These are phyloP conservation scores for Neosilurus hyrtlii DNA, from an alignment of 2,797 vertebrate genomes.

Conservation along the genomic window DNA sequence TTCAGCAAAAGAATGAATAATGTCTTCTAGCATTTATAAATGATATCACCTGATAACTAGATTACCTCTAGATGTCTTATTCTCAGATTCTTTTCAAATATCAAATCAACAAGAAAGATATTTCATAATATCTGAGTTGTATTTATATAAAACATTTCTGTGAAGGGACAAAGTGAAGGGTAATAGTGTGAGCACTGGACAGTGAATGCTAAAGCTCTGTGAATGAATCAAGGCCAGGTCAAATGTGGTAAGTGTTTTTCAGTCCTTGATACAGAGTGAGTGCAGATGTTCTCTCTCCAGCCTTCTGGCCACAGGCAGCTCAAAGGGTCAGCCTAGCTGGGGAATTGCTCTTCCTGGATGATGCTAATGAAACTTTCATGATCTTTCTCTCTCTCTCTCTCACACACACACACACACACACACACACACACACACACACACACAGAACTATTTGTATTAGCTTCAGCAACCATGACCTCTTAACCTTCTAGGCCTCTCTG, in stretches of 20 bases:
- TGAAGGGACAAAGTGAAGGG: conserved; percentile 20
- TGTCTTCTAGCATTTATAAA: not conserved
- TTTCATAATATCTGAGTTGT: not conserved
- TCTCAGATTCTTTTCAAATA: conserved; percentile 13
- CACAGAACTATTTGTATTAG: conserved; percentile 5
- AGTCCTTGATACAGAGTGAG: conserved; percentile 66
- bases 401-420: not conserved
- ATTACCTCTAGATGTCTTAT: not conserved
- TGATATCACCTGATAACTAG: not conserved
- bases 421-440: conserved; percentile 11
- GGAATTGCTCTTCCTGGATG: conserved; percentile 5
- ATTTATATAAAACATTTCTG: not conserved
- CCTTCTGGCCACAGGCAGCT: conserved; percentile 60
- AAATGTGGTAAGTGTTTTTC: conserved; percentile 53
- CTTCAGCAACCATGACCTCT: conserved; percentile 18
- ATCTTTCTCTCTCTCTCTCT: not conserved
- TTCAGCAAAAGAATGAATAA: not conserved
- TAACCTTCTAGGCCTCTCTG: conserved; percentile 25
- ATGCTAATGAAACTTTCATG: conserved; percentile 1
- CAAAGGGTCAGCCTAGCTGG: conserved; percentile 64
- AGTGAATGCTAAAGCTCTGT: conserved; percentile 45
- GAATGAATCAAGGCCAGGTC: conserved; percentile 61
- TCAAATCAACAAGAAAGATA: conserved; percentile 9
- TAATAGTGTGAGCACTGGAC: conserved; percentile 24
- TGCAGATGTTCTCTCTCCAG: conserved; percentile 45